Evolutionary conservation across 2,113 vertebrate species (phyloP).

Genomic region (Pangasianodon gigas): DNA sequence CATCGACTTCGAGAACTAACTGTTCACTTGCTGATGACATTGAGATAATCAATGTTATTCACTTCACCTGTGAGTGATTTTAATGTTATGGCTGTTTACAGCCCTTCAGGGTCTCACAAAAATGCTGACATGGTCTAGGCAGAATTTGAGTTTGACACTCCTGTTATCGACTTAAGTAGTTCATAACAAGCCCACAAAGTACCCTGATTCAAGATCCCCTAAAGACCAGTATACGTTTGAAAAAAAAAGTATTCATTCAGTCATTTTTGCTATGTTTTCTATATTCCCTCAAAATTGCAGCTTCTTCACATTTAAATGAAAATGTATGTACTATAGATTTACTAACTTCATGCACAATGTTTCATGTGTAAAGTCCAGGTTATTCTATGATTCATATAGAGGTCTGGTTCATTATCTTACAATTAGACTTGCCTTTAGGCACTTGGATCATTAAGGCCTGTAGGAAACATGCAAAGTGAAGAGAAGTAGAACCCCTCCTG

Average conservation of each 20-base stretch:
- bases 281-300: background rate
- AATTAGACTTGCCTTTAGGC: slow-evolving; percentile 5
- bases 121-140: background rate
- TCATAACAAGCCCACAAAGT: background rate
- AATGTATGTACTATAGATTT: slow-evolving; percentile 15
- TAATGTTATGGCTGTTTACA: no score
- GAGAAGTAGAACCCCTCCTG: background rate
- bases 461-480: slow-evolving; percentile 4
- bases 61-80: no score
- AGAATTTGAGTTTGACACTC: no score
- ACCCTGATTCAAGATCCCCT: background rate
- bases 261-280: background rate
- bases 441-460: background rate
- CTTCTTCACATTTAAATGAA: background rate
- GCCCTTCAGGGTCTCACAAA: background rate
- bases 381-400: background rate
- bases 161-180: background rate
- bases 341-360: background rate
- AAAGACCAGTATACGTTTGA: background rate
- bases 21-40: no score
- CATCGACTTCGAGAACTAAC: no score
- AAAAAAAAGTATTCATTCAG: background rate
- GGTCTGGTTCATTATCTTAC: slow-evolving; percentile 8
- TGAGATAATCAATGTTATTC: no score
- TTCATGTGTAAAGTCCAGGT: background rate